Percentiles rank a stretch among this genome's conserved stretches.
Conservation (phyloP, 2,888 invertebrate species). For the Dysmachus trigonus region DNA sequence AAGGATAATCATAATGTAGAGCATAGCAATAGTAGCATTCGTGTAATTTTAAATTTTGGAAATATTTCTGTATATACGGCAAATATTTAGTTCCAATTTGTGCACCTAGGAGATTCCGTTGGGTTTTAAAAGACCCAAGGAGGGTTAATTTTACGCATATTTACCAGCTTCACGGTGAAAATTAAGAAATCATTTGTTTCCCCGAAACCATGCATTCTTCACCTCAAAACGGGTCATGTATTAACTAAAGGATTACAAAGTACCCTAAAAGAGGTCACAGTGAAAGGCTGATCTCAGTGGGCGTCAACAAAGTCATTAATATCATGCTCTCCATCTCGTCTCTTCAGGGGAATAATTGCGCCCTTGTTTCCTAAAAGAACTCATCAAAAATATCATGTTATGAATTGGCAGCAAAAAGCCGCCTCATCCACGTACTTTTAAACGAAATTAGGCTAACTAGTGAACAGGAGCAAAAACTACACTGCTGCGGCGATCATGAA, state of each 20-base stretch:
- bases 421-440: background rate
- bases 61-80: too few relatives aligned
- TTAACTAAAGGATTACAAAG: background rate
- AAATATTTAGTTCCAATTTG: too few relatives aligned
- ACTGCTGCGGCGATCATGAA: background rate
- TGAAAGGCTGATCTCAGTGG: background rate
- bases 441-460: conserved; percentile 15
- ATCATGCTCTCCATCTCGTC: background rate
- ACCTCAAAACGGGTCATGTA: background rate
- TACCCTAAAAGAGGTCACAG: background rate
- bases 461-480: background rate
- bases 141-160: background rate
- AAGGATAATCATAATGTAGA: too few relatives aligned
- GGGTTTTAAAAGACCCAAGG: too few relatives aligned
- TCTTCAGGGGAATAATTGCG: background rate
- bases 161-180: background rate
- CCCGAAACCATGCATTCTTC: background rate
- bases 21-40: too few relatives aligned
- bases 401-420: background rate
- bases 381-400: conserved; percentile 3
- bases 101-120: too few relatives aligned
- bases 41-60: too few relatives aligned
- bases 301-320: background rate
- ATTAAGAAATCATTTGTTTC: background rate
- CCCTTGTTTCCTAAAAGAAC: conserved; percentile 1